Base-by-base conservation (phyloP, 2,797 vertebrate genomes). In the Sylvia borin region DNA sequence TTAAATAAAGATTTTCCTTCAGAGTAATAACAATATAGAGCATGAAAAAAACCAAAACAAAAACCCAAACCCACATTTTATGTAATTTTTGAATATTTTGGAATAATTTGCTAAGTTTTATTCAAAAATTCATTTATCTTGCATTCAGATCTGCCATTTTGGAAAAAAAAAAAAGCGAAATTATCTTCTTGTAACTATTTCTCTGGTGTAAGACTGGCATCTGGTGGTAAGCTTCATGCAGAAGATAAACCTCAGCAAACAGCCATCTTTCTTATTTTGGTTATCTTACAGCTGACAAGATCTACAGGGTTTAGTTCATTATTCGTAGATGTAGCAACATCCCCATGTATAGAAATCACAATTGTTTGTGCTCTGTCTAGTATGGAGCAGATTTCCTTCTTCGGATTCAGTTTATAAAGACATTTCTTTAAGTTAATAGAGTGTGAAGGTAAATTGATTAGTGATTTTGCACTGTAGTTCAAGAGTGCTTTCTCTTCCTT, bases 141-240 rank as follows among this genome's bases (percentile, higher is more conserved):
- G 8, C 32, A 45, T 57, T 71, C n/a, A 51, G 20, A 54, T 40
- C 9, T 73, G 29, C 10, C 4, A 19, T 13, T 43, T 75, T 1
- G 11, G 7, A 43, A 73, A 36, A 47, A 65, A 65, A 34, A 50
- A 51, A 9, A 14, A 6, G 4, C 9, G 8, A 66, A 54, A 18
- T 64, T 42, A 64, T 19, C 13, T 20, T 62, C 13, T 54, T 55
- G 7, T 43, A 76, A 47, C 26, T 74, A 32, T 55, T 80, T 61
- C 34, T 85, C 45, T 85, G 18, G n/a, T 50, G 15, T 70, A 71
- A 96, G 88, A 64, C 76, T 88, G 94, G 71, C 88, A 88, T 83
- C 88, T 64, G 50, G 76, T 96, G 94, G 85, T 71, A 77, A 87
- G 17, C 11, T 71, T 79, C 31, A 53, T 45, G 36, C n/a, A 76